phyloP scores from a whole-genome alignment of 2,888 invertebrate species.

The Morpho deidamia region DNA sequence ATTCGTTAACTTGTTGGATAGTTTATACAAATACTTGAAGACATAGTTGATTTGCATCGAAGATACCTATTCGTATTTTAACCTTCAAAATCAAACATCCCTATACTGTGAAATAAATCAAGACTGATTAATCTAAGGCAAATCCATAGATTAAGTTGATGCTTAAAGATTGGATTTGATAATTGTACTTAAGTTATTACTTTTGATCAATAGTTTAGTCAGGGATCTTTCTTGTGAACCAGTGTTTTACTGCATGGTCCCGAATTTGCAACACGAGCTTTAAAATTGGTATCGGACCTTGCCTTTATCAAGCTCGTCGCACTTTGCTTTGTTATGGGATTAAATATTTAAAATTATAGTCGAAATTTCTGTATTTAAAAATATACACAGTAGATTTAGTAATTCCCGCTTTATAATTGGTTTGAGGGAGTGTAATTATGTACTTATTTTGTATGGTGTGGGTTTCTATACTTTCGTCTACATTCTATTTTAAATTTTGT shows the following conservation, averaged over 20 bases:
- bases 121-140: no score
- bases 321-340: constrained; percentile 4
- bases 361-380: constrained; percentile 3
- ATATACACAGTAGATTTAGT: constrained; percentile 1
- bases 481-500: not conserved
- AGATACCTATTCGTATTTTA: no score
- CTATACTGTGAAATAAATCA: no score
- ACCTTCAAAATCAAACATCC: no score
- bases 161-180: no score
- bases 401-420: not conserved
- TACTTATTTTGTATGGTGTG: not conserved
- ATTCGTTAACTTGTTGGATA: no score
- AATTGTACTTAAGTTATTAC: no score
- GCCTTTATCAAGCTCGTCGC: constrained; percentile 1
- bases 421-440: not conserved
- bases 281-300: constrained; percentile 4
- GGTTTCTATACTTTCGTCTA: constrained; percentile 2
- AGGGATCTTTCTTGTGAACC: constrained; percentile 2
- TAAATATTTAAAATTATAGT: constrained; percentile 2
- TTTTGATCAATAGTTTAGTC: no score
- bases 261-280: constrained; percentile 6
- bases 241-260: constrained; percentile 2
- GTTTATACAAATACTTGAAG: no score
- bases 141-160: no score
- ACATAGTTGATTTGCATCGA: no score